A percentile compares a stretch with the other conserved stretches of the same genome.
phyloP scores from a whole-genome alignment of 2,797 vertebrate genomes.

The Eleutherodactylus coqui region DNA sequence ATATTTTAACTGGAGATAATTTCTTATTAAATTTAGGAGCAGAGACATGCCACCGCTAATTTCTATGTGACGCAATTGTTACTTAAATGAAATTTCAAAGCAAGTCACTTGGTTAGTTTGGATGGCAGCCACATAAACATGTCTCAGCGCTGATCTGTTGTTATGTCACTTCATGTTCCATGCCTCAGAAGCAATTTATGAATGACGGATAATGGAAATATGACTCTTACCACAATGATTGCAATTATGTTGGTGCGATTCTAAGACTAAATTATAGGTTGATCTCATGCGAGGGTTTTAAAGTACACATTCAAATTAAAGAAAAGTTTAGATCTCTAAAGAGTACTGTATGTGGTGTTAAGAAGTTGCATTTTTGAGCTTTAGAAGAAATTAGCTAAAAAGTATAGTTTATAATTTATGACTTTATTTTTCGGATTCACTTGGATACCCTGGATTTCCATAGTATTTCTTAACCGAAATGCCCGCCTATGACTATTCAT shows the following conservation, averaged over 20 bases:
- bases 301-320: not conserved
- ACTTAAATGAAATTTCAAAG: slow-evolving; percentile 33
- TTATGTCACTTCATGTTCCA: slow-evolving; percentile 19
- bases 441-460: too few relatives aligned
- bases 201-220: not conserved
- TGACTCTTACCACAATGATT: not conserved
- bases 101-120: slow-evolving; percentile 42
- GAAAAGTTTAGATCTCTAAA: not conserved
- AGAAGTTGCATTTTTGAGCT: not conserved
- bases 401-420: too few relatives aligned
- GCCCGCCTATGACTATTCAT: too few relatives aligned
- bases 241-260: not conserved
- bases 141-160: slow-evolving; percentile 30
- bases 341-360: not conserved
- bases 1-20: slow-evolving; percentile 37
- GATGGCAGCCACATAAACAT: slow-evolving; percentile 44
- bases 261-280: not conserved
- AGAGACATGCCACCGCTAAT: slow-evolving; percentile 30
- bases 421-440: too few relatives aligned
- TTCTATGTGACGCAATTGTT: slow-evolving; percentile 37
- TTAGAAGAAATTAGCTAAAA: not conserved
- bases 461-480: too few relatives aligned
- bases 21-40: slow-evolving; percentile 35
- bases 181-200: not conserved
- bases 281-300: not conserved